phyloP scores from a whole-genome alignment of 2,113 vertebrate species.

The Indicator indicator region DNA sequence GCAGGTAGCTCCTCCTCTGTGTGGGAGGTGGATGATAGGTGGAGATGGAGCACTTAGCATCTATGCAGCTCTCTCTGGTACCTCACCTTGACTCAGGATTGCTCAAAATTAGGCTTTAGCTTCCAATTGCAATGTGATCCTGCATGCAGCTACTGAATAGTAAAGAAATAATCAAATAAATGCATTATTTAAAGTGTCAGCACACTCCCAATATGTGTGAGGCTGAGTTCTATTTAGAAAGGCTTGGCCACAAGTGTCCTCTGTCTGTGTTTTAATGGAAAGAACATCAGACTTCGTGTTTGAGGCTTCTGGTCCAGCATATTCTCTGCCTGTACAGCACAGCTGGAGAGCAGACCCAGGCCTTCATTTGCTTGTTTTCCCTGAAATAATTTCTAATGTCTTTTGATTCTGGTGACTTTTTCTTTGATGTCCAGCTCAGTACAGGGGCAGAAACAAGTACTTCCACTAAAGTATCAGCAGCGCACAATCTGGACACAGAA shows the following conservation, averaged over 20 bases:
- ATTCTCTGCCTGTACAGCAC: not conserved
- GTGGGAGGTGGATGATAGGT: not conserved
- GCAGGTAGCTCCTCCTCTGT: not conserved
- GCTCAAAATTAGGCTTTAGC: not conserved
- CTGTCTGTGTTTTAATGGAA: not conserved
- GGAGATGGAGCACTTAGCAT: not conserved
- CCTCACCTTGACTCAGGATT: not conserved
- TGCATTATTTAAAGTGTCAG: constrained; percentile 15
- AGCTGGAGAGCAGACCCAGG: not conserved
- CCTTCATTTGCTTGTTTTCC: not conserved
- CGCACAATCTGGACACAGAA: not conserved
- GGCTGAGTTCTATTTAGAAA: not conserved
- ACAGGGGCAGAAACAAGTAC: not conserved
- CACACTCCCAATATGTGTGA: not conserved
- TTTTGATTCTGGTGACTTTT: constrained; percentile 3
- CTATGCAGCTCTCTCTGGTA: not conserved
- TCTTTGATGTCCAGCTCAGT: not conserved
- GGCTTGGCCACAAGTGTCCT: not conserved
- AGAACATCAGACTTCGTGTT: not conserved
- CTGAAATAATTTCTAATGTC: not conserved
- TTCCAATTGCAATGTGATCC: not conserved
- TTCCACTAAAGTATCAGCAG: not conserved
- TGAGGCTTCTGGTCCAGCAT: not conserved
- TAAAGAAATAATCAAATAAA: constrained; percentile 21
- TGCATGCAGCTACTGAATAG: not conserved